Conservation (phyloP, 2,797 vertebrate genomes). For the Thripadectes ignobilis region DNA sequence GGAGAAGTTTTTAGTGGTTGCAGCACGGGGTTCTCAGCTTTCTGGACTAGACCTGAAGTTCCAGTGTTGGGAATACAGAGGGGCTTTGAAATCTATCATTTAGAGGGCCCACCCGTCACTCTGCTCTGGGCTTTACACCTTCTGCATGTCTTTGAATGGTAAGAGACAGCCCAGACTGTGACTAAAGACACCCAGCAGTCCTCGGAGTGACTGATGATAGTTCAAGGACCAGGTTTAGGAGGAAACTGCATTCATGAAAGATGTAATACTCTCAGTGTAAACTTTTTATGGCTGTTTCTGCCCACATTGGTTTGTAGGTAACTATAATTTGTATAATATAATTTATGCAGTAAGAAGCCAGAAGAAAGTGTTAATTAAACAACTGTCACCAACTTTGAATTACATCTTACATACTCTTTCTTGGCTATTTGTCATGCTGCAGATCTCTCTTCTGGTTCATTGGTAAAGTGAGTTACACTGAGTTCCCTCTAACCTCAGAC, state of each 20-base stretch:
- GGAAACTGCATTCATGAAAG: background rate
- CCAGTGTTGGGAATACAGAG: background rate
- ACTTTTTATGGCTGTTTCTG: background rate
- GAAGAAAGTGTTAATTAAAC: constrained; percentile 32
- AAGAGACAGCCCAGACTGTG: background rate
- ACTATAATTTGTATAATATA: background rate
- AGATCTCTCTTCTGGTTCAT: background rate
- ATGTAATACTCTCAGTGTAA: accelerated
- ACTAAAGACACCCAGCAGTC: background rate
- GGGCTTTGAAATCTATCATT: background rate
- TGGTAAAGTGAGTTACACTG: background rate
- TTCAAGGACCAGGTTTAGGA: background rate
- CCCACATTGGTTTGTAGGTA: background rate
- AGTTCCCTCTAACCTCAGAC: background rate
- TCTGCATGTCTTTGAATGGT: background rate
- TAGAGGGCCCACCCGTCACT: background rate
- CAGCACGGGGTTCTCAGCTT: background rate
- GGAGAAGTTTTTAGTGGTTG: background rate
- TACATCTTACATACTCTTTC: background rate
- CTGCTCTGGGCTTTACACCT: background rate
- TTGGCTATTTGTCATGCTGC: background rate
- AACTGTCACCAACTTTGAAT: background rate
- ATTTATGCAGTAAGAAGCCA: background rate
- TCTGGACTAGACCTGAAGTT: background rate
- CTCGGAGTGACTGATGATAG: background rate